A percentile compares a stretch with the other conserved stretches of the same genome.
Evolutionary conservation across 2,113 vertebrate species (phyloP).

Genomic region (Blennius ocellaris): DNA sequence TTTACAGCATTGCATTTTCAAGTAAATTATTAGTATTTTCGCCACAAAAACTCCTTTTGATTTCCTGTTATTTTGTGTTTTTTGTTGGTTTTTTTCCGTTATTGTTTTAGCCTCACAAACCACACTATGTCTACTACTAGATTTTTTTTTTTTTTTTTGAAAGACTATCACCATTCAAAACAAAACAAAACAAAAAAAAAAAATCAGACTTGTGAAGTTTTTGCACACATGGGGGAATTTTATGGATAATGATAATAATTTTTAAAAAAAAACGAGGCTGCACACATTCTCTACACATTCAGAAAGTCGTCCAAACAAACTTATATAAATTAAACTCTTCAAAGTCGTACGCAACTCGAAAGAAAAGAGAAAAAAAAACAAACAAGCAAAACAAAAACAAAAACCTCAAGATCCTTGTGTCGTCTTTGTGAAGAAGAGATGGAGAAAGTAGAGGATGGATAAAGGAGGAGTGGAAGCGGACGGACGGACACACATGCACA

Average conservation of each 20-base stretch:
- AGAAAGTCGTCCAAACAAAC: slow-evolving; percentile 85
- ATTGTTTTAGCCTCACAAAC: slow-evolving; percentile 82
- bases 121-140: slow-evolving; percentile 77
- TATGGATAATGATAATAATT: slow-evolving; percentile 72
- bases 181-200: slow-evolving; percentile 54
- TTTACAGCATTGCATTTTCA: slow-evolving; percentile 72
- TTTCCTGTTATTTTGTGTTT: slow-evolving; percentile 50
- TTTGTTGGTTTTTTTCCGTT: slow-evolving; percentile 16
- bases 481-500: slow-evolving; percentile 94
- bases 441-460: slow-evolving; percentile 76
- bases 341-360: slow-evolving; percentile 55
- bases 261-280: slow-evolving; percentile 81
- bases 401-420: slow-evolving; percentile 54
- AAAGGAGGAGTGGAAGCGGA: slow-evolving; percentile 86
- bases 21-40: slow-evolving; percentile 61
- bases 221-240: slow-evolving; percentile 81
- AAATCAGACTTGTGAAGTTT: slow-evolving; percentile 86
- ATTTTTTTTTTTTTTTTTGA: no score
- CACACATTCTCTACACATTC: slow-evolving; percentile 86
- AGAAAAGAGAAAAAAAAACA: neutral
- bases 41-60: slow-evolving; percentile 79
- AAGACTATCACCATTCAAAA: slow-evolving; percentile 84
- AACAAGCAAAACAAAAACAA: neutral
- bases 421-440: slow-evolving; percentile 85
- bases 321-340: slow-evolving; percentile 76